phyloP scores from a whole-genome alignment of 2,113 vertebrate genomes.

The Hiodon alosoides region DNA sequence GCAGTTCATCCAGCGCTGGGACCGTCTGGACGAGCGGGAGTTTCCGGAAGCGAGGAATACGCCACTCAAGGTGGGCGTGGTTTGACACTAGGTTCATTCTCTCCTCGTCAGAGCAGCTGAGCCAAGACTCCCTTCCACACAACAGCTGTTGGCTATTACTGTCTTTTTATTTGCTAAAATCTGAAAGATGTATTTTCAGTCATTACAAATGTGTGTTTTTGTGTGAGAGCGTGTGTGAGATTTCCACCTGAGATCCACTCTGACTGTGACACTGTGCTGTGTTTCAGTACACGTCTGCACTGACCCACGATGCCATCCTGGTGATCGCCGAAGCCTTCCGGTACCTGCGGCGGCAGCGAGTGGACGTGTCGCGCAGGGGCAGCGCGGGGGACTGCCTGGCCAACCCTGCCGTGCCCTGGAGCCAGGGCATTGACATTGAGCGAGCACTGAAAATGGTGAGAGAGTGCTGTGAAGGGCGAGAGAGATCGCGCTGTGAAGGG shows the following conservation, averaged over 20 bases:
- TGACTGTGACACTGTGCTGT: constrained; percentile 9
- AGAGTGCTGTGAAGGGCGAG: background rate
- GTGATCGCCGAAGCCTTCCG: constrained; percentile 94
- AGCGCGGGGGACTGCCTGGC: constrained; percentile 94
- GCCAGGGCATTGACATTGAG: constrained; percentile 97
- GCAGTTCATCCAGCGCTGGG: constrained; percentile 96
- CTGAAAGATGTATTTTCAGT: background rate
- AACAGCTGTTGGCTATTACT: background rate
- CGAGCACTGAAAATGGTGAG: constrained; percentile 96
- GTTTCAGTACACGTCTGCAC: constrained; percentile 87
- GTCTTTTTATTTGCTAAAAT: background rate
- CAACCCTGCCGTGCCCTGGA: constrained; percentile 97
- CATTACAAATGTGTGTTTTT: background rate
- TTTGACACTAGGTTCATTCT: background rate
- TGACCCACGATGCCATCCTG: constrained; percentile 91
- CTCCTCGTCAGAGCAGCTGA: background rate
- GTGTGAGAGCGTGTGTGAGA: constrained; percentile 13
- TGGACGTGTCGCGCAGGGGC: constrained; percentile 90
- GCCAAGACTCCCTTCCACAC: background rate
- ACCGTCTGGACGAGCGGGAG: constrained; percentile 93
- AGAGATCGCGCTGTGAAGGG: no score
- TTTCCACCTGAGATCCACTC: background rate
- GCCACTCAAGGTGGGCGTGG: constrained; percentile 85
- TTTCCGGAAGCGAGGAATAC: constrained; percentile 92
- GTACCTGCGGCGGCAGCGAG: constrained; percentile 86